phyloP scores from a whole-genome alignment of 2,797 vertebrate species.

The Myotis pilosus region DNA sequence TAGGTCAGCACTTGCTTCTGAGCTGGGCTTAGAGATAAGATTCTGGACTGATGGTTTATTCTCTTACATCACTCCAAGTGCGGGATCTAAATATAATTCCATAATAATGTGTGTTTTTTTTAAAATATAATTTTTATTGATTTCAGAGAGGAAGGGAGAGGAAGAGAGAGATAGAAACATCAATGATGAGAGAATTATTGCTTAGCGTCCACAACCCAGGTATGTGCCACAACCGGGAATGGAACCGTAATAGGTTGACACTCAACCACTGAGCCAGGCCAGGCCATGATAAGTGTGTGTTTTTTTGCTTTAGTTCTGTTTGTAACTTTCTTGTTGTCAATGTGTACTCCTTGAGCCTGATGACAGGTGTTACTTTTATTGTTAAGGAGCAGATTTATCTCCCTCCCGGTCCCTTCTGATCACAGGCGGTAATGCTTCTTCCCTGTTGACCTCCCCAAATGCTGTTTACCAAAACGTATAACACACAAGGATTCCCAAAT shows the following conservation, averaged over 20 bases:
- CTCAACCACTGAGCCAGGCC: too few species aligned
- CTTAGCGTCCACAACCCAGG: too few species aligned
- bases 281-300: too few species aligned
- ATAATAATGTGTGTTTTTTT: background rate
- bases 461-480: slow-evolving; percentile 49
- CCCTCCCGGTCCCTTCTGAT: background rate
- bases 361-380: background rate
- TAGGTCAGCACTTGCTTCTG: background rate
- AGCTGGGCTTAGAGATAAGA: background rate
- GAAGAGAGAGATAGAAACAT: too few species aligned
- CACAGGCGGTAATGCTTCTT: background rate
- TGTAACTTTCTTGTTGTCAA: background rate
- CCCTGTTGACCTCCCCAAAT: background rate
- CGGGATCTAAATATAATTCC: background rate
- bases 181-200: too few species aligned
- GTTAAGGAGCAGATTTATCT: background rate
- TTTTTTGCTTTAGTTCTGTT: background rate
- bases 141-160: too few species aligned
- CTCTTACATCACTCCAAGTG: background rate
- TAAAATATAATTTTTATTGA: too few species aligned
- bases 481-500: slow-evolving; percentile 50
- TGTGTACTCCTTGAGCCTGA: background rate
- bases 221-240: too few species aligned
- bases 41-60: background rate
- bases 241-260: too few species aligned